These are phyloP conservation scores for Apaloderma vittatum DNA, from an alignment of 2,113 vertebrate species.

Conservation along the genomic window DNA sequence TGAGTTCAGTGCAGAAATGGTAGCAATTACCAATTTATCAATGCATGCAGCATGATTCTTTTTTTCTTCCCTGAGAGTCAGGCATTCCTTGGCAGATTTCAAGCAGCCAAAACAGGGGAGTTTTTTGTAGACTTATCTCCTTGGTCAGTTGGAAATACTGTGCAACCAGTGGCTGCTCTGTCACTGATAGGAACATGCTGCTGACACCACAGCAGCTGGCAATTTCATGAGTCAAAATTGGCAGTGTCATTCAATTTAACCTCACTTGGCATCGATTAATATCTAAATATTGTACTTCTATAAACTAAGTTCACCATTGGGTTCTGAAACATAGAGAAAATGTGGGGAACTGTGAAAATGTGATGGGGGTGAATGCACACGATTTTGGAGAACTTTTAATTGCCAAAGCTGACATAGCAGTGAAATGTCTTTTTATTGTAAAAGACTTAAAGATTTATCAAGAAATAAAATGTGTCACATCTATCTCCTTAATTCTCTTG, in stretches of 20 bases:
- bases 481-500: not conserved
- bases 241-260: not conserved
- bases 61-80: not conserved
- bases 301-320: not conserved
- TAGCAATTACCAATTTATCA: not conserved
- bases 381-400: not conserved
- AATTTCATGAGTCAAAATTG: not conserved
- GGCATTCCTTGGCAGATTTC: not conserved
- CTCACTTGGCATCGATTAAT: not conserved
- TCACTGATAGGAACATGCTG: not conserved
- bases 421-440: not conserved
- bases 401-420: not conserved
- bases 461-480: not conserved
- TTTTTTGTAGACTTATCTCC: not conserved
- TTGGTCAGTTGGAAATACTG: not conserved
- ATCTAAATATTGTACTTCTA: not conserved
- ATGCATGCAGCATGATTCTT: not conserved
- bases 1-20: not conserved
- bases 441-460: not conserved
- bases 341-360: not conserved
- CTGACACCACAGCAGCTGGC: not conserved
- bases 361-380: not conserved
- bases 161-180: conserved; percentile 1
- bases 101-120: not conserved
- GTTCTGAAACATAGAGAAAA: not conserved